Percentiles rank a stretch among this genome's conserved stretches.
Conservation (phyloP, 2,113 vertebrate genomes). For the Podocnemis expansa region DNA sequence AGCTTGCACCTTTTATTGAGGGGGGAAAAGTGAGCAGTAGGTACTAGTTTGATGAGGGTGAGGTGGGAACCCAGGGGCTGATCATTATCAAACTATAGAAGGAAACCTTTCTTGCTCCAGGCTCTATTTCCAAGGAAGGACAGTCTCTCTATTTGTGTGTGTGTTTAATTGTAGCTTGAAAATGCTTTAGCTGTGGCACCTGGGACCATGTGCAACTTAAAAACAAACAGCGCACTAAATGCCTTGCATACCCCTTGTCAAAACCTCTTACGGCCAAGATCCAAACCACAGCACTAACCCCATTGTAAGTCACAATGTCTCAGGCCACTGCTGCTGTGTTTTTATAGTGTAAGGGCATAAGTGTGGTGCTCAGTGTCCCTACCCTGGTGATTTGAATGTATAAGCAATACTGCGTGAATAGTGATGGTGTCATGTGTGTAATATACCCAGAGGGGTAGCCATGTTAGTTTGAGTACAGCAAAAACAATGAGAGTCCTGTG, state of each 20-base stretch:
- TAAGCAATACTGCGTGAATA: background rate
- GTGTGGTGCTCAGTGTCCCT: background rate
- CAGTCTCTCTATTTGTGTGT: background rate
- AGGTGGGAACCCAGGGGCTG: background rate
- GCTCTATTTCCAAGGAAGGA: background rate
- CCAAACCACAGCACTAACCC: too few species aligned
- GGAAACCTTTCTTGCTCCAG: background rate
- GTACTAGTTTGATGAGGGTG: background rate
- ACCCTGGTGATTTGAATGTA: background rate
- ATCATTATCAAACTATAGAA: background rate
- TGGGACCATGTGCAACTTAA: background rate
- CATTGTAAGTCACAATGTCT: rapidly evolving
- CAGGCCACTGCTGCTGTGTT: rapidly evolving
- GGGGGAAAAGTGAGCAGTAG: background rate
- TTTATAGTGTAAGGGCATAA: background rate
- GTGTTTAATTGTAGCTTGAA: background rate
- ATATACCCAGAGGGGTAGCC: too few species aligned
- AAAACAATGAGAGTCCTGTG: too few species aligned
- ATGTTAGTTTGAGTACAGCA: too few species aligned
- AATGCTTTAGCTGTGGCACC: background rate
- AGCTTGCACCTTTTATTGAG: conserved; percentile 21
- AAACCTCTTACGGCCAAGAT: too few species aligned
- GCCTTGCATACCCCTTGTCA: background rate
- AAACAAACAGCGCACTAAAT: background rate
- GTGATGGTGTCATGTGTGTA: background rate